phyloP scores from a whole-genome alignment of 2,888 invertebrate genomes.

The Hipparchia sbordonii region DNA sequence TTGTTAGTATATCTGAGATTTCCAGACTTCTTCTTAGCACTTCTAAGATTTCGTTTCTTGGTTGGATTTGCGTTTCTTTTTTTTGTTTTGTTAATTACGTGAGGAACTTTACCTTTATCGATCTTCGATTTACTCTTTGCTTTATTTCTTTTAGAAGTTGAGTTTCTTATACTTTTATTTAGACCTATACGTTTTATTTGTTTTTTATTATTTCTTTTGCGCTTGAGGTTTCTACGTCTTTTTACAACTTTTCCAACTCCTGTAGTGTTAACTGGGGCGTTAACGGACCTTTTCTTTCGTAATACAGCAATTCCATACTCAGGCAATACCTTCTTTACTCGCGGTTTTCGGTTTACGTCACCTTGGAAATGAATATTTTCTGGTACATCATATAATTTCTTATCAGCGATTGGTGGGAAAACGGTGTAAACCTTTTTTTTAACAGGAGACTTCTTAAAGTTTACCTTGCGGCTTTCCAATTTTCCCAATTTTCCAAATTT shows the following conservation, averaged over 20 bases:
- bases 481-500: constrained; percentile 46
- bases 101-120: constrained; percentile 6
- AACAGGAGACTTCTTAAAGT: constrained; percentile 25
- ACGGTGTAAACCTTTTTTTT: constrained; percentile 50
- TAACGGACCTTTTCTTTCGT: constrained; percentile 37
- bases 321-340: constrained; percentile 54
- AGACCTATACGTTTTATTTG: constrained; percentile 8
- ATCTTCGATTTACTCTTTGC: constrained; percentile 9
- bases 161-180: neutral
- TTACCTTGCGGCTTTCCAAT: constrained; percentile 26
- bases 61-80: constrained; percentile 1
- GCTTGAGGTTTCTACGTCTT: neutral
- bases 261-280: constrained; percentile 3
- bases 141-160: constrained; percentile 4
- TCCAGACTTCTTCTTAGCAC: constrained; percentile 14
- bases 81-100: constrained; percentile 2
- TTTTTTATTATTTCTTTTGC: constrained; percentile 1
- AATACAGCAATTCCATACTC: constrained; percentile 28
- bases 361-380: constrained; percentile 56
- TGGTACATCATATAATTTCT: constrained; percentile 42
- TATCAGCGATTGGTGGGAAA: constrained; percentile 48
- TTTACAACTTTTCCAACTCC: neutral
- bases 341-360: constrained; percentile 47
- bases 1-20: constrained; percentile 23
- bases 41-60: neutral